These are phyloP conservation scores for Aculops lycopersici DNA, from an alignment of 1,140 invertebrate genomes.

Conservation along the genomic window DNA sequence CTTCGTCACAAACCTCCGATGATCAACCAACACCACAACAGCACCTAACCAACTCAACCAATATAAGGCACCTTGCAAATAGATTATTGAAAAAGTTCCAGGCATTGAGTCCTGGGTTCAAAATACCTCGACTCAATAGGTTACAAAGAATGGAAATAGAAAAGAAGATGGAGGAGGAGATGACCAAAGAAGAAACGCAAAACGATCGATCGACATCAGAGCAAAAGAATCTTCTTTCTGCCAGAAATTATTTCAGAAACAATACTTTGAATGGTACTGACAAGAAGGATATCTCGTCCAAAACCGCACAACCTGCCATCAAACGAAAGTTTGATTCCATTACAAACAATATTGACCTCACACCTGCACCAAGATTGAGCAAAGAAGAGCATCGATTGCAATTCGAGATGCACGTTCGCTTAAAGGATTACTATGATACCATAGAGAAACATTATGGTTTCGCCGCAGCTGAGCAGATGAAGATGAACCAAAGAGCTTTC, in stretches of 20 bases:
- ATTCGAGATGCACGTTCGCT: conserved; percentile 36
- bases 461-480: too few relatives aligned
- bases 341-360: neutral
- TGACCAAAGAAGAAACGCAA: conserved; percentile 7
- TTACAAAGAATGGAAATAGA: conserved; percentile 75
- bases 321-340: conserved; percentile 4
- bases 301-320: too few relatives aligned
- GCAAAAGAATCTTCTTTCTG: neutral
- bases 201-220: conserved; percentile 2
- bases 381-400: conserved; percentile 36
- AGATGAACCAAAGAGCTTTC: too few relatives aligned
- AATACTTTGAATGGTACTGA: conserved; percentile 4
- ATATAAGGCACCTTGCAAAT: conserved; percentile 24
- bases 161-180: conserved; percentile 28
- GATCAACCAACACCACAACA: conserved; percentile 2
- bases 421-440: conserved; percentile 21
- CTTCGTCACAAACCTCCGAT: neutral
- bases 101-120: conserved; percentile 54
- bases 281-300: too few relatives aligned
- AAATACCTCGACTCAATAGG: conserved; percentile 74
- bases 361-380: too few relatives aligned
- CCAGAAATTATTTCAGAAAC: conserved; percentile 2
- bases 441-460: conserved; percentile 5
- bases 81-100: too few relatives aligned
- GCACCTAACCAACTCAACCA: conserved; percentile 3